Conservation (phyloP, 2,888 invertebrate species). For the Sicus ferrugineus region DNA sequence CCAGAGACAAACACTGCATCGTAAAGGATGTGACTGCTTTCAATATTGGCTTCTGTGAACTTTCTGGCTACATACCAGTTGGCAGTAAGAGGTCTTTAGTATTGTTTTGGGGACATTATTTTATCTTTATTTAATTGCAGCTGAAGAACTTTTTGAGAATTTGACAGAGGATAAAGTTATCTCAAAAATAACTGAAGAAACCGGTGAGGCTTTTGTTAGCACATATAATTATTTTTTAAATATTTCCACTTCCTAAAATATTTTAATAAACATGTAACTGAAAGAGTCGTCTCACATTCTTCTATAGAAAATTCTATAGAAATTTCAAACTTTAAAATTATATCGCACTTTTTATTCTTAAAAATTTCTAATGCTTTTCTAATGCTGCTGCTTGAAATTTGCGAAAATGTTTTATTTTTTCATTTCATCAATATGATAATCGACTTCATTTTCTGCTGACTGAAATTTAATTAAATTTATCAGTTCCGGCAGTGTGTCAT, state of each 20-base stretch:
- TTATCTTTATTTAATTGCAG: conserved; percentile 42
- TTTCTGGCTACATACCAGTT: conserved; percentile 78
- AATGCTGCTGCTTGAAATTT: background rate
- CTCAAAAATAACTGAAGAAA: conserved; percentile 50
- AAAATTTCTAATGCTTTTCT: background rate
- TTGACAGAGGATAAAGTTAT: conserved; percentile 51
- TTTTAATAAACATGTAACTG: background rate
- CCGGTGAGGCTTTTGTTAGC: conserved; percentile 50
- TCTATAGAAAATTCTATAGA: background rate
- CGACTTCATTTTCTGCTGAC: conserved; percentile 42
- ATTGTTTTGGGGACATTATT: background rate
- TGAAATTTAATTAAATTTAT: conserved; percentile 68
- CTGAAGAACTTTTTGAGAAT: conserved; percentile 44
- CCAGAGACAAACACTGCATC: conserved; percentile 68
- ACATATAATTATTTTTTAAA: conserved; percentile 50
- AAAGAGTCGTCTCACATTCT: background rate
- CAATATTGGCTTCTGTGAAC: conserved; percentile 78
- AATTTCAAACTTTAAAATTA: background rate
- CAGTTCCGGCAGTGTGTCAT: conserved; percentile 67
- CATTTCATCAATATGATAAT: conserved; percentile 52
- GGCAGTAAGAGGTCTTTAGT: conserved; percentile 67
- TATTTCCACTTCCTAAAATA: background rate
- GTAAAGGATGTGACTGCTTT: conserved; percentile 69
- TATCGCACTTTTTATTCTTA: no score
- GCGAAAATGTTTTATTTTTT: conserved; percentile 47